Conservation (phyloP, 2,797 vertebrate genomes). For the Apogon talboti region DNA sequence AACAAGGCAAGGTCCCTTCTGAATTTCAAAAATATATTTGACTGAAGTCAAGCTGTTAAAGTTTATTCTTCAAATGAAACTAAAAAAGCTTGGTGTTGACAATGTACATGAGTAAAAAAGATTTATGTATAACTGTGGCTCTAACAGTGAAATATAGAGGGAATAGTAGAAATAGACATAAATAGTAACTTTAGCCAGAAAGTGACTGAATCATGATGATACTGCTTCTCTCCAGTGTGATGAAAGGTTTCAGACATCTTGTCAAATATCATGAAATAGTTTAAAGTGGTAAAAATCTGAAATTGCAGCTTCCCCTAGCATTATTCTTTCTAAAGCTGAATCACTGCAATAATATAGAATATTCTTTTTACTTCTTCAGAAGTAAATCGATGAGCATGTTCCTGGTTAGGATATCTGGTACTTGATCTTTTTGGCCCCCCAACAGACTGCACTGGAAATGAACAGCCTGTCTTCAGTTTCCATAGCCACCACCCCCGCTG, state of each 20-base stretch:
- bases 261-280: background rate
- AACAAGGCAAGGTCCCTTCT: slow-evolving; percentile 1
- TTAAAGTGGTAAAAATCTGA: slow-evolving; percentile 1
- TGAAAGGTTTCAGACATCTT: slow-evolving; percentile 5
- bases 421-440: slow-evolving; percentile 20
- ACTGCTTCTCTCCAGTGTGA: background rate
- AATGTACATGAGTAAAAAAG: background rate
- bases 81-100: background rate
- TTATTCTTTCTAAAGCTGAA: slow-evolving; percentile 11
- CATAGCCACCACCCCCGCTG: slow-evolving; percentile 47
- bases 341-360: background rate
- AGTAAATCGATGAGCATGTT: slow-evolving; percentile 14
- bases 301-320: too few relatives aligned
- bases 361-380: slow-evolving; percentile 15
- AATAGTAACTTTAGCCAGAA: background rate
- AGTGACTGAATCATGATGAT: background rate
- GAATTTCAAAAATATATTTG: slow-evolving; percentile 9
- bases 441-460: slow-evolving; percentile 36
- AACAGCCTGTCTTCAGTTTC: slow-evolving; percentile 41
- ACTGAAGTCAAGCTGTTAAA: background rate
- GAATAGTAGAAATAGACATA: background rate
- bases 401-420: slow-evolving; percentile 15
- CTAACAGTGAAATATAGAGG: background rate
- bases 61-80: background rate
- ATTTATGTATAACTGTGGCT: slow-evolving; percentile 7